Percentiles rank a stretch among this genome's conserved stretches.
Evolutionary conservation across 2,888 invertebrate genomes (phyloP).

Genomic region (Notodonta dromedarius): DNA sequence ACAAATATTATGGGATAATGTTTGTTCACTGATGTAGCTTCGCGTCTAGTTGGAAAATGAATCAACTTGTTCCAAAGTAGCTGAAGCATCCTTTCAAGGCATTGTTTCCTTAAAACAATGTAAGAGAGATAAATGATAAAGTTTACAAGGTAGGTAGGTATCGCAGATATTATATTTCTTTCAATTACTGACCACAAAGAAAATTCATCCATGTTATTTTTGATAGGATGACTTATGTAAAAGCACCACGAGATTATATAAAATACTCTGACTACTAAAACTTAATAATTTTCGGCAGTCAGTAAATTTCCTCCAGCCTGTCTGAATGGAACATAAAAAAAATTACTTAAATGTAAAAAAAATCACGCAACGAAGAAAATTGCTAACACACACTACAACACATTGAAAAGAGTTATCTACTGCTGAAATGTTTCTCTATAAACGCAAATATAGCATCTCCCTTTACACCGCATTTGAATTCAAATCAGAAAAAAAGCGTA

Average conservation of each 20-base stretch:
- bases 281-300: too few relatives aligned
- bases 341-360: too few relatives aligned
- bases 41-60: constrained; percentile 13
- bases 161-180: neutral
- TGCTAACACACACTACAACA: neutral
- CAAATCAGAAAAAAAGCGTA: constrained; percentile 23
- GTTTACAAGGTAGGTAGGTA: neutral
- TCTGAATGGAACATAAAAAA: too few relatives aligned
- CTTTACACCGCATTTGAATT: constrained; percentile 15
- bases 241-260: too few relatives aligned
- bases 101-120: constrained; percentile 1
- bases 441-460: neutral
- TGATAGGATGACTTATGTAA: too few relatives aligned
- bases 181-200: too few relatives aligned
- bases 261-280: too few relatives aligned
- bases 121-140: neutral
- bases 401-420: neutral
- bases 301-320: too few relatives aligned
- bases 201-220: too few relatives aligned
- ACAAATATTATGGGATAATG: constrained; percentile 37
- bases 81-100: constrained; percentile 1
- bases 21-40: constrained; percentile 21
- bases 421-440: neutral
- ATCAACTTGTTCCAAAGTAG: constrained; percentile 21
- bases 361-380: too few relatives aligned